phyloP scores from a whole-genome alignment of 1,140 invertebrate genomes.

The Drosophila virilis region DNA sequence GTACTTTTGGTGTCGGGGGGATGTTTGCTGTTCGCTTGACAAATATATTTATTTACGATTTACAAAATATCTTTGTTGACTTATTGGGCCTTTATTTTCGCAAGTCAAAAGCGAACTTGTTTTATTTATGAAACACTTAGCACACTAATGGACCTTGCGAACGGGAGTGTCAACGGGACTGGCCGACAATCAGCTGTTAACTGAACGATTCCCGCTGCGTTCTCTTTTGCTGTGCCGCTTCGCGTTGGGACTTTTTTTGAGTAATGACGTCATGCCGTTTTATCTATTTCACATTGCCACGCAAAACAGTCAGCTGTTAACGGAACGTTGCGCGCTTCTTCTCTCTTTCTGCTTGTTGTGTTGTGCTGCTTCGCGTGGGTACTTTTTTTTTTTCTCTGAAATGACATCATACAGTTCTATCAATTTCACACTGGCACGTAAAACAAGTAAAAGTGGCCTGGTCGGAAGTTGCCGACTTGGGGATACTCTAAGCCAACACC shows the following conservation, averaged over 20 bases:
- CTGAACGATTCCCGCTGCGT: conserved; percentile 38
- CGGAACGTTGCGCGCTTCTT: too few relatives aligned
- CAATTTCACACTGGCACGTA: conserved; percentile 26
- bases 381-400: background rate
- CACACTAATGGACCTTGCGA: conserved; percentile 34
- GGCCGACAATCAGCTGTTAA: conserved; percentile 40
- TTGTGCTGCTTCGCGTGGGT: background rate
- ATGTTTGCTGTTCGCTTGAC: conserved; percentile 8
- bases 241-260: background rate
- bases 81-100: background rate
- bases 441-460: background rate
- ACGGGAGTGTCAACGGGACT: conserved; percentile 42
- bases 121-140: conserved; percentile 10
- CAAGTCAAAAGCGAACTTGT: background rate
- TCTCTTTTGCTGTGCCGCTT: conserved; percentile 2
- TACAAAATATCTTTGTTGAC: conserved; percentile 4
- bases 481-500: too few relatives aligned
- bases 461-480: too few relatives aligned
- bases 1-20: conserved; percentile 41
- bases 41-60: background rate
- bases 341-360: too few relatives aligned
- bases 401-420: conserved; percentile 30
- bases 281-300: conserved; percentile 21
- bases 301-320: background rate
- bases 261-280: conserved; percentile 26